phyloP scores from a whole-genome alignment of 1,140 invertebrate genomes.

The Lepidurus couesii region DNA sequence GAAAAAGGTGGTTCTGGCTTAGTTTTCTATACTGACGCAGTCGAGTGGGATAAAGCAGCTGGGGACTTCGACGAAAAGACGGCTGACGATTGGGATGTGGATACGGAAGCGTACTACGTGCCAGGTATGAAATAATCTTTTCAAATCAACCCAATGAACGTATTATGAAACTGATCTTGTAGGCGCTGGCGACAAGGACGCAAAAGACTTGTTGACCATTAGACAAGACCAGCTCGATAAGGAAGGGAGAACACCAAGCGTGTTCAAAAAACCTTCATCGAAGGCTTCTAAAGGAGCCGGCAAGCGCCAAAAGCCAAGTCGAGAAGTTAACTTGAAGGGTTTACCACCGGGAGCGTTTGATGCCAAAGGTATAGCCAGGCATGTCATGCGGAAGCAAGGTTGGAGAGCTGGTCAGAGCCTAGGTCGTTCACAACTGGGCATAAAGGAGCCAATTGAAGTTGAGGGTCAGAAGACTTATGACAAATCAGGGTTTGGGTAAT shows the following conservation, averaged over 20 bases:
- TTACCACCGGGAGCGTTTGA: constrained; percentile 47
- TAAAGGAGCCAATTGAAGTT: constrained; percentile 39
- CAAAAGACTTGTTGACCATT: constrained; percentile 43
- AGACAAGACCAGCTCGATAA: constrained; percentile 42
- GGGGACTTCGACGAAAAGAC: constrained; percentile 56
- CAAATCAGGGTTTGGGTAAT: constrained; percentile 32
- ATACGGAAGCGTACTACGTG: constrained; percentile 54
- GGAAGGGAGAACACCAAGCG: constrained; percentile 37
- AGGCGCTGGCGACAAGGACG: constrained; percentile 41
- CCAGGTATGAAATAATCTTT: constrained; percentile 38
- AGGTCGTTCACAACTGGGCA: constrained; percentile 44
- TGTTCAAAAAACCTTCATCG: constrained; percentile 36
- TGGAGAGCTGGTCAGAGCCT: constrained; percentile 54
- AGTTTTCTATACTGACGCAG: constrained; percentile 59
- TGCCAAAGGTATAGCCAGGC: constrained; percentile 49
- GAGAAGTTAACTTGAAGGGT: constrained; percentile 39
- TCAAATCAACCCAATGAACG: constrained; percentile 6
- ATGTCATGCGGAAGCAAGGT: constrained; percentile 51
- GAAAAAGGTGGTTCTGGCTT: constrained; percentile 58
- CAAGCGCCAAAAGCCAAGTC: background rate
- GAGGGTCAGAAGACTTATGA: constrained; percentile 32
- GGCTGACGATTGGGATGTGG: constrained; percentile 58
- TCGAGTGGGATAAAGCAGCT: constrained; percentile 52
- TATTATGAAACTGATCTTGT: constrained; percentile 29
- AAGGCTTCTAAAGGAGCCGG: background rate